Evolutionary conservation across 2,113 vertebrate species (phyloP), one percentile per base, ranked within the genome.

Genomic region (Xyrauchen texanus): DNA sequence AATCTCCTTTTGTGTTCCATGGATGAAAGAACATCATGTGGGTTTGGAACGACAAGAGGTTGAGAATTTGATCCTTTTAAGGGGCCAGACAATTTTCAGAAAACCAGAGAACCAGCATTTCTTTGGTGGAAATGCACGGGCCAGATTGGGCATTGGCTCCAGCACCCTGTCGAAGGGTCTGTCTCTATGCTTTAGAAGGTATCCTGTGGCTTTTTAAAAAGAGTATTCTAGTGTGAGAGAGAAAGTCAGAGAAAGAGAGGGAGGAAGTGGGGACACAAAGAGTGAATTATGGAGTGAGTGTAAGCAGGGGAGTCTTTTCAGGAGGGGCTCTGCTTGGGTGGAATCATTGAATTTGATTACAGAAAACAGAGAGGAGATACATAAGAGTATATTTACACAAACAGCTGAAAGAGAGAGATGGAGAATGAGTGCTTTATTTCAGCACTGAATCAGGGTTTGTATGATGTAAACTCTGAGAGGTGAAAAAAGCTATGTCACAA

Each of bases 391-490:
- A 47, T 78, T 66, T 67, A 72, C 21, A 34, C 61, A 75, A 69
- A 77, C 12, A 42, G 58, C 8, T 13, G 63, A 76, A 63, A 57
- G 79, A 53, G 62, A 60, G 52, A 60, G 21, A 34, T 34, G 21
- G 53, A 81, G 72, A 86, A 84, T 63, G 67, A 66, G 62, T 21
- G 57, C 71, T 81, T 57, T 82, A 53, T 81, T 82, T 63, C 77
- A 66, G 65, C 13, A 77, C 8, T 79, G 68, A 74, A 45, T 53
- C 44, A 73, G 10, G 49, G 64, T 70, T 79, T 86, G 69, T 82
- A 44, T 67, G 0, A 46, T 34, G 53, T 49, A 68, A 75, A 58
- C 64, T 8, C 16, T 76, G 68, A 3, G 53, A n/a, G 34, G 60
- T 73, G 8, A 82, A 57, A 60, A 64, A 67, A 34, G 57, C 10